Evolutionary conservation across 2,888 invertebrate genomes (phyloP).

Genomic region (Nemotelus nigrinus): DNA sequence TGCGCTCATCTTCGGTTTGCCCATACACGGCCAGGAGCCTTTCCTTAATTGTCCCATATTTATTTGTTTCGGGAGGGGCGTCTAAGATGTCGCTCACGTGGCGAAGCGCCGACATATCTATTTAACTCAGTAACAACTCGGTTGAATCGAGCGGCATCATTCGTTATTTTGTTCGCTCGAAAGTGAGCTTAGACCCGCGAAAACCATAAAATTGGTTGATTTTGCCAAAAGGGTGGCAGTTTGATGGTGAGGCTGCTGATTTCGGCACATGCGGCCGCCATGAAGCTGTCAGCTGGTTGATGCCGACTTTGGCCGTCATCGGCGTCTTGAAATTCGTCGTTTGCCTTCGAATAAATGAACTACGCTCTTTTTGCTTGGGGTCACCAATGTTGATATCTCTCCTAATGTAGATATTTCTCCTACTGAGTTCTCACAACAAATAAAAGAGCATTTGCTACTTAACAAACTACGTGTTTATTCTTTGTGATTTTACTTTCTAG

Average conservation of each 20-base stretch:
- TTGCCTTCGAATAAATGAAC: too few species aligned
- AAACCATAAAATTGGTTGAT: background rate
- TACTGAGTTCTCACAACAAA: too few species aligned
- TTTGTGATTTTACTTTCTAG: too few species aligned
- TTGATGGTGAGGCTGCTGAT: background rate
- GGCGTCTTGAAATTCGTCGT: conserved; percentile 8
- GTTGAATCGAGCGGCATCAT: background rate
- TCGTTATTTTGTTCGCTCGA: background rate
- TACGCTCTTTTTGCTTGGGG: too few species aligned
- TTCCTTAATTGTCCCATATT: background rate
- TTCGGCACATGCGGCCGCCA: background rate
- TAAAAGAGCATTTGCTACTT: too few species aligned
- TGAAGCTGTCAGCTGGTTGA: background rate
- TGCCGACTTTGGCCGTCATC: background rate
- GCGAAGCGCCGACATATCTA: background rate
- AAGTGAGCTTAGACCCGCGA: background rate
- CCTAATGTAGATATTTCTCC: too few species aligned
- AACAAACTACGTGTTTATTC: too few species aligned
- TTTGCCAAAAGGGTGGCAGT: conserved; percentile 8
- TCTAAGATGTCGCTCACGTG: background rate
- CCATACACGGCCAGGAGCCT: background rate
- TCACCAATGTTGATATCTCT: too few species aligned
- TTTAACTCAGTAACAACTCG: background rate
- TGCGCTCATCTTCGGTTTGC: background rate
- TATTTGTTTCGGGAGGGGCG: background rate